Percentiles rank a stretch among this genome's conserved stretches.
These are phyloP conservation scores for Adelphocoris suturalis DNA, from an alignment of 2,888 invertebrate species.

Conservation along the genomic window DNA sequence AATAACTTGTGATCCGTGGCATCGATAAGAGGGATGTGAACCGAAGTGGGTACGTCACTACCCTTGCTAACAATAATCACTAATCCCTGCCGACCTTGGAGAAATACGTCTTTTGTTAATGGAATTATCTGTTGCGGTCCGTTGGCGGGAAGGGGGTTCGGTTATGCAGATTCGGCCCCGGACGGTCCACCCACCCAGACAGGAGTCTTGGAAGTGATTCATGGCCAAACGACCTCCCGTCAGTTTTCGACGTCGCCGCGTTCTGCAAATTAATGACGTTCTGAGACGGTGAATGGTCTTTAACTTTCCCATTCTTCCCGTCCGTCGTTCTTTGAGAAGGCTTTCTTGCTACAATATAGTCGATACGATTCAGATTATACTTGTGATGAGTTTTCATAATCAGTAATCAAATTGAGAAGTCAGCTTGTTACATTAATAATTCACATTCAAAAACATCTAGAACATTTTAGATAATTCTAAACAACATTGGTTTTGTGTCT, in stretches of 20 bases:
- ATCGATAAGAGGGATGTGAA: constrained; percentile 56
- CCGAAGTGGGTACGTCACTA: constrained; percentile 50
- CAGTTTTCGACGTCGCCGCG: constrained; percentile 10
- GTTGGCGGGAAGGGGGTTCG: not conserved
- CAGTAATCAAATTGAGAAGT: too few species aligned
- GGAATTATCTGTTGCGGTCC: constrained; percentile 15
- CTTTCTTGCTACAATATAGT: too few species aligned
- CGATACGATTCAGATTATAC: too few species aligned
- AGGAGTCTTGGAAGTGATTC: constrained; percentile 20
- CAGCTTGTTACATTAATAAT: too few species aligned
- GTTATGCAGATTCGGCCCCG: constrained; percentile 9
- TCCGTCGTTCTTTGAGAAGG: not conserved
- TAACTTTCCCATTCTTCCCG: not conserved
- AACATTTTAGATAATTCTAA: too few species aligned
- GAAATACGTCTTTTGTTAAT: constrained; percentile 48
- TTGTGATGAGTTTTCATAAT: too few species aligned
- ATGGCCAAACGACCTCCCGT: constrained; percentile 5
- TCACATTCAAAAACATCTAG: too few species aligned
- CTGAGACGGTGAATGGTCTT: not conserved
- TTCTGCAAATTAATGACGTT: constrained; percentile 31
- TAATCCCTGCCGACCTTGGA: constrained; percentile 41
- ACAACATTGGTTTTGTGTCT: too few species aligned
- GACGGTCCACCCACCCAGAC: constrained; percentile 26
- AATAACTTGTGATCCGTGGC: constrained; percentile 58
- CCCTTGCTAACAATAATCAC: constrained; percentile 50